Percentiles rank a stretch among this genome's conserved stretches.
These are phyloP conservation scores for Castor canadensis DNA, from an alignment of 2,113 vertebrate genomes.

Conservation along the genomic window DNA sequence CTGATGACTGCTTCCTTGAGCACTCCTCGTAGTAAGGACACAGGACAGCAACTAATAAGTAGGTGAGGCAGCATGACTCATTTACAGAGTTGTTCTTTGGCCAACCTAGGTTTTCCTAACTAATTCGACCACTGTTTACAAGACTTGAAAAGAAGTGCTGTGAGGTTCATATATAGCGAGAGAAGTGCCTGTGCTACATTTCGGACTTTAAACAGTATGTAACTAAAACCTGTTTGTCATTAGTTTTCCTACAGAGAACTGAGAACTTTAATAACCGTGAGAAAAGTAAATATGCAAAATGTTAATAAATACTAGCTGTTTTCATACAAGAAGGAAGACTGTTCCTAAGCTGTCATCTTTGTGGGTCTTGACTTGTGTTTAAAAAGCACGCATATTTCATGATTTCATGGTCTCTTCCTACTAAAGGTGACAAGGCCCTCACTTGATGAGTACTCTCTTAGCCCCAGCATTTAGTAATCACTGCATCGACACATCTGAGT, in stretches of 20 bases:
- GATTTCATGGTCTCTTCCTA: background rate
- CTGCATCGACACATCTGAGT: background rate
- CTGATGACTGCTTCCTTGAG: background rate
- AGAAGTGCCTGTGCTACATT: background rate
- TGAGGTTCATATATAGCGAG: background rate
- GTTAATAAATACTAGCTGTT: background rate
- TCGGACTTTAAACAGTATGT: background rate
- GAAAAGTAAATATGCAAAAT: background rate
- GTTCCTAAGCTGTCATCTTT: background rate
- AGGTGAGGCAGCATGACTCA: background rate
- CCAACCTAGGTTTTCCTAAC: background rate
- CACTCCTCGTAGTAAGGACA: background rate
- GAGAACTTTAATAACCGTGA: background rate
- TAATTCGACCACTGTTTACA: background rate
- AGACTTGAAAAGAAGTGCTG: background rate
- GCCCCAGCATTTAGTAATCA: background rate
- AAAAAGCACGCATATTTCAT: background rate
- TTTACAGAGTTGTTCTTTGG: background rate
- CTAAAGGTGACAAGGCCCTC: background rate
- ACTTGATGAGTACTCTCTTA: background rate
- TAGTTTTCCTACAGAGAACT: background rate
- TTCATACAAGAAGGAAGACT: background rate
- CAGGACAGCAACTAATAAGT: background rate
- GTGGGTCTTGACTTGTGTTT: background rate
- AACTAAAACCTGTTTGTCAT: background rate